A percentile compares a stretch with the other conserved stretches of the same genome.
These are phyloP conservation scores for Pipistrellus nathusii DNA, from an alignment of 2,797 vertebrate genomes.

Conservation along the genomic window DNA sequence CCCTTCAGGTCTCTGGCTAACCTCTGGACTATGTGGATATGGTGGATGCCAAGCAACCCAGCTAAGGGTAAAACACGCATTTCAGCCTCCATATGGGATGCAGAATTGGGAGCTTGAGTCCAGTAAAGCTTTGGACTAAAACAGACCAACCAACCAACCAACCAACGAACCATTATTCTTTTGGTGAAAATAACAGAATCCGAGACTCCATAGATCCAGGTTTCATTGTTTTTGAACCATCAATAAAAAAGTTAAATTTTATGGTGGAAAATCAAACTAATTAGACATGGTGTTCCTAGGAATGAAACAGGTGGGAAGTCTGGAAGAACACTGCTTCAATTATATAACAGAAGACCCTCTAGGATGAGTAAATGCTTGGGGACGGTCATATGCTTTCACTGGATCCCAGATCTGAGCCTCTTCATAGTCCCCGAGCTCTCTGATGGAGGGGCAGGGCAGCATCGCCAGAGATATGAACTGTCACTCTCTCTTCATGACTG, in stretches of 20 bases:
- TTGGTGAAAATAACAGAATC: not conserved
- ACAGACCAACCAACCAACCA: not conserved
- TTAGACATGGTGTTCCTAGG: too few species aligned
- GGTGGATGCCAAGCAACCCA: not conserved
- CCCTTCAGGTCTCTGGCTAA: not conserved
- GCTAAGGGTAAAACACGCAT: not conserved
- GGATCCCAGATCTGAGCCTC: not conserved
- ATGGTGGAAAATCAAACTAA: too few species aligned
- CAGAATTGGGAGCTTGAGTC: not conserved
- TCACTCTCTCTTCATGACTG: not conserved
- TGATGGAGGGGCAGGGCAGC: not conserved
- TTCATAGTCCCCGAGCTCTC: not conserved
- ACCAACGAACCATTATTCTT: not conserved
- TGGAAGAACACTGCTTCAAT: not conserved
- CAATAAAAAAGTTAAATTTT: not conserved
- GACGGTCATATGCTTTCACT: not conserved
- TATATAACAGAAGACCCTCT: not conserved
- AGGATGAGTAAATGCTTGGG: not conserved
- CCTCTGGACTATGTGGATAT: not conserved
- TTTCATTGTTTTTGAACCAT: not conserved
- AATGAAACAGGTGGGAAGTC: not conserved
- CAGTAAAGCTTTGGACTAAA: not conserved
- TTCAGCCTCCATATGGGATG: not conserved
- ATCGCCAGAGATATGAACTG: not conserved
- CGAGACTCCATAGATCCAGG: not conserved